A percentile compares a stretch with the other conserved stretches of the same genome.
phyloP scores from a whole-genome alignment of 1,140 invertebrate species.

The Oryzaephilus surinamensis region DNA sequence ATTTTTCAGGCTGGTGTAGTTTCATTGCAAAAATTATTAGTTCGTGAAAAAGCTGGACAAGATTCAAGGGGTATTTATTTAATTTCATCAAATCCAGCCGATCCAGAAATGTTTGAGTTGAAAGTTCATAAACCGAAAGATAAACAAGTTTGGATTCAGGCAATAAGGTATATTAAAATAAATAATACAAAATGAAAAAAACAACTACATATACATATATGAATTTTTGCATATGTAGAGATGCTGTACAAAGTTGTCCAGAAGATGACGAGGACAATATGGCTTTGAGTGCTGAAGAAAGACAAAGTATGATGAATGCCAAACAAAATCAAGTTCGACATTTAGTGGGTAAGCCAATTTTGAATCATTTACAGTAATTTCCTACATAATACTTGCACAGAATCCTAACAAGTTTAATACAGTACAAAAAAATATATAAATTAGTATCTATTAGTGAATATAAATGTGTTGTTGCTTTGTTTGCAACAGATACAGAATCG shows the following conservation, averaged over 20 bases:
- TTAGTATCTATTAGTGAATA: slow-evolving; percentile 19
- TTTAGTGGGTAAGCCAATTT: slow-evolving; percentile 49
- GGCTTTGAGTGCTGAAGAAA: slow-evolving; percentile 58
- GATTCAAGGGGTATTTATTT: slow-evolving; percentile 82
- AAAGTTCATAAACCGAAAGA: slow-evolving; percentile 82
- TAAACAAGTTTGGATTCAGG: slow-evolving; percentile 78
- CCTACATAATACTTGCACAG: background rate
- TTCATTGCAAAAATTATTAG: slow-evolving; percentile 79
- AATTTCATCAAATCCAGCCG: slow-evolving; percentile 73
- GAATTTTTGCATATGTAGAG: slow-evolving; percentile 30
- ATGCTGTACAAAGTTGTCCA: slow-evolving; percentile 60
- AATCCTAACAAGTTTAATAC: background rate
- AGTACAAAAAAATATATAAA: slow-evolving; percentile 1
- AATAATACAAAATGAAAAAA: background rate
- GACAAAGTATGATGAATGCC: slow-evolving; percentile 54
- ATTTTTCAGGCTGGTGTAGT: slow-evolving; percentile 70
- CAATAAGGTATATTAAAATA: slow-evolving; percentile 49
- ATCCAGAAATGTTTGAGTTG: slow-evolving; percentile 93
- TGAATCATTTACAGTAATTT: background rate
- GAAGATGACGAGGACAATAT: slow-evolving; percentile 48
- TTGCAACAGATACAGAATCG: slow-evolving; percentile 32
- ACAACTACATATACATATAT: background rate
- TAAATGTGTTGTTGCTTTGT: slow-evolving; percentile 27
- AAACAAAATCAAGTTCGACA: slow-evolving; percentile 61
- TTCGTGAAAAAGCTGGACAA: slow-evolving; percentile 84